These are phyloP conservation scores for Tinea trinotella DNA, from an alignment of 2,888 invertebrate species.

Conservation along the genomic window DNA sequence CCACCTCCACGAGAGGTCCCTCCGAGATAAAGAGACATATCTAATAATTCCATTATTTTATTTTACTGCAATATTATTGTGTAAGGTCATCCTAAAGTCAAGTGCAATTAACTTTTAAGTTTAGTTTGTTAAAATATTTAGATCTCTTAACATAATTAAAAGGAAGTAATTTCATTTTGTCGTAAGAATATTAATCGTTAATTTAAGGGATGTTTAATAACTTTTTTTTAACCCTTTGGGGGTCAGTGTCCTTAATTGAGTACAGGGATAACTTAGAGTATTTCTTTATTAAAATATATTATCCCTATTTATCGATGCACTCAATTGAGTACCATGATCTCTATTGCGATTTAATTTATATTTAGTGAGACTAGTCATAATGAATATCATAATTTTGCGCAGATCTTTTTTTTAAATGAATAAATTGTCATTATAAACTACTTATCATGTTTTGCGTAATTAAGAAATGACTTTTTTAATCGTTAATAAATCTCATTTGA, in stretches of 20 bases:
- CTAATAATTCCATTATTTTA: slow-evolving; percentile 11
- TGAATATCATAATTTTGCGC: slow-evolving; percentile 22
- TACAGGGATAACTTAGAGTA: too few relatives aligned
- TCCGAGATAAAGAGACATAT: slow-evolving; percentile 53
- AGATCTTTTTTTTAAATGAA: not conserved
- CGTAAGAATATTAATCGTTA: too few relatives aligned
- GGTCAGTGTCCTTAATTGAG: too few relatives aligned
- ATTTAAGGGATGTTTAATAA: too few relatives aligned
- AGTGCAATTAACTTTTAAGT: slow-evolving; percentile 16
- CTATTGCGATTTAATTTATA: slow-evolving; percentile 12
- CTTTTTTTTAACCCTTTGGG: too few relatives aligned
- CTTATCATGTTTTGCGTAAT: slow-evolving; percentile 3
- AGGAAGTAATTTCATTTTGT: too few relatives aligned
- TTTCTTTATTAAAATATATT: too few relatives aligned
- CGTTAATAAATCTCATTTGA: slow-evolving; percentile 1
- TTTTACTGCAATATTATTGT: slow-evolving; percentile 1
- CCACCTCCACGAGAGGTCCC: slow-evolving; percentile 76
- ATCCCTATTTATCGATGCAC: too few relatives aligned
- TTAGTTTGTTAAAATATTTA: slow-evolving; percentile 7
- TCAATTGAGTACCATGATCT: not conserved
- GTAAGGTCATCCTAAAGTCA: slow-evolving; percentile 15
- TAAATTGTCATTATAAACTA: not conserved
- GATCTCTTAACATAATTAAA: slow-evolving; percentile 20
- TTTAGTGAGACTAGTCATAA: slow-evolving; percentile 50
- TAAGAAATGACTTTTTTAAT: not conserved